Evolutionary conservation across 2,797 vertebrate species (phyloP), one percentile per base, ranked within the genome.

Genomic region (Kryptopterus vitreolus): DNA sequence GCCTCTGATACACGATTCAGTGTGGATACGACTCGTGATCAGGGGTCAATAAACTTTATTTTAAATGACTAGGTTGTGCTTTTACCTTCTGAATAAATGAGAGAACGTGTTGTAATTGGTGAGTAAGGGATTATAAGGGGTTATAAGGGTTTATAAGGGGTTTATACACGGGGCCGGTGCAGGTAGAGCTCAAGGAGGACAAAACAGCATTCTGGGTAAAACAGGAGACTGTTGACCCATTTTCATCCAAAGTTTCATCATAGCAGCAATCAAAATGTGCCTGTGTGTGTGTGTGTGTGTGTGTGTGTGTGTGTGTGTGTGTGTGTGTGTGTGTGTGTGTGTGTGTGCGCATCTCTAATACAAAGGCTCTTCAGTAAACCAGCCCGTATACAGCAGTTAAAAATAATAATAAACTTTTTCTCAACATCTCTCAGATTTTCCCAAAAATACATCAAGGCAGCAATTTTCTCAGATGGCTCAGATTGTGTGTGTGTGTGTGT

Each of bases 381-480:
- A 43, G 31, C 7, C 9, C 12, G 73, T 78, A 2, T 65, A 68
- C 26, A 53, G 79, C 58, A 83, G 71, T 75, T 43, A 43, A 77
- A 78, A 77, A 81, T 70, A 38, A 50, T 55, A 43, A 43, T 3
- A 43, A 6, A 43, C n/a, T 43, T 10, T 43, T 43, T 43, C 38
- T 43, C 38, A 43, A 83, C 61, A 78, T 26, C 77, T 77, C 7
- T 33, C 0, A 0, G 11, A 33, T 22, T 71, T 50, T 66, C 62
- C 48, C 46, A 16, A 24, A 70, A 35, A n/a, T n/a, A n/a, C 79
- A 76, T 58, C 58, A 72, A 78, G 68, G 66, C 53, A 79, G 66
- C n/a, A 35, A 46, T 46, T 46, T 59, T 77, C 62, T 65, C 69
- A 74, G 52, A 74, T 20, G 59, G 74, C 62, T 78, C 59, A 33